These are phyloP conservation scores for Aricia agestis DNA, from an alignment of 1,140 invertebrate genomes.

Conservation along the genomic window DNA sequence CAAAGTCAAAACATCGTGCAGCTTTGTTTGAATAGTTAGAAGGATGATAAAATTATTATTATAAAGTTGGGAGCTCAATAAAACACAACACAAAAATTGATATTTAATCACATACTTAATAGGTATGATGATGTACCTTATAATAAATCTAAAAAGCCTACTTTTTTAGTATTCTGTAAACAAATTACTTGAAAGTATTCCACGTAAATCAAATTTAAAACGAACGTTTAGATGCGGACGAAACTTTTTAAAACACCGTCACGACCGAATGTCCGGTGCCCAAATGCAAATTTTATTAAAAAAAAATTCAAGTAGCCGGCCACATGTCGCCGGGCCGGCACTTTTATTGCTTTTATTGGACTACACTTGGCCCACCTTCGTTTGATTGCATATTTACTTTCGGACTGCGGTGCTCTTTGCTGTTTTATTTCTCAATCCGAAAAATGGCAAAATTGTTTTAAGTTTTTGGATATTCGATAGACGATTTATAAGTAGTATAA, in stretches of 20 bases:
- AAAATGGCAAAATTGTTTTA: neutral
- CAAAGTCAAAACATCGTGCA: too few species aligned
- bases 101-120: too few species aligned
- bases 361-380: slow-evolving; percentile 45
- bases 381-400: slow-evolving; percentile 20
- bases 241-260: slow-evolving; percentile 16
- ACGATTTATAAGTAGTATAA: too few species aligned
- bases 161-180: too few species aligned
- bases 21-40: too few species aligned
- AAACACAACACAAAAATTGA: too few species aligned
- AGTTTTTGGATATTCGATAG: neutral
- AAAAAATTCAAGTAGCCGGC: slow-evolving; percentile 49
- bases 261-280: slow-evolving; percentile 24
- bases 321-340: slow-evolving; percentile 42
- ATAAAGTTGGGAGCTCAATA: too few species aligned
- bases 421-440: slow-evolving; percentile 2
- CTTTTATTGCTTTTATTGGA: slow-evolving; percentile 48
- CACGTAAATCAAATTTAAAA: neutral
- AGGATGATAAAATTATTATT: too few species aligned
- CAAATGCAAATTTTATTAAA: slow-evolving; percentile 50
- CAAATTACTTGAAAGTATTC: neutral
- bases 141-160: too few species aligned
- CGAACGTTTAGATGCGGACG: neutral
- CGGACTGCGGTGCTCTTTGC: neutral
- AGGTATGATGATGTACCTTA: too few species aligned